Evolutionary conservation across 2,797 vertebrate species (phyloP).

Genomic region (Lutjanus campechanus): DNA sequence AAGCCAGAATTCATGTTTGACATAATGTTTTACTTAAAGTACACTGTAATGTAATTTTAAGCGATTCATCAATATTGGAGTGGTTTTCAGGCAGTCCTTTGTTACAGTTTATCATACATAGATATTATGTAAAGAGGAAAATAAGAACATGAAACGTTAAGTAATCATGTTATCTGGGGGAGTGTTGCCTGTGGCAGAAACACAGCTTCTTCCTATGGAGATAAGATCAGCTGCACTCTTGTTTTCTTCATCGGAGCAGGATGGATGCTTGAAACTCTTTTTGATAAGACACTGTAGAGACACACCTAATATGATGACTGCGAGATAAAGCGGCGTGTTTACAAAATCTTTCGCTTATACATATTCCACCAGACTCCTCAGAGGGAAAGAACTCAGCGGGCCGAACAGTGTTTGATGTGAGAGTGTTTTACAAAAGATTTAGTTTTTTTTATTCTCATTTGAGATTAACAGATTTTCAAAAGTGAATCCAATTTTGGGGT

Average conservation of each 20-base stretch:
- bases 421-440: neutral
- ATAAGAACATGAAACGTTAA: slow-evolving; percentile 43
- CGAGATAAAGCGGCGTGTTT: slow-evolving; percentile 61
- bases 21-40: neutral
- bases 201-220: slow-evolving; percentile 43
- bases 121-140: slow-evolving; percentile 44
- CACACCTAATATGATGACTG: slow-evolving; percentile 61
- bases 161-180: slow-evolving; percentile 58
- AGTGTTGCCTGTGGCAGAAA: slow-evolving; percentile 61
- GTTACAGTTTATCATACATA: slow-evolving; percentile 26
- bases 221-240: slow-evolving; percentile 71
- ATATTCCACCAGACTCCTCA: slow-evolving; percentile 8
- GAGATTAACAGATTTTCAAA: slow-evolving; percentile 30
- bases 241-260: slow-evolving; percentile 40
- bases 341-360: slow-evolving; percentile 28
- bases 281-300: slow-evolving; percentile 69
- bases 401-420: neutral
- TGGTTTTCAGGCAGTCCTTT: neutral
- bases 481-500: slow-evolving; percentile 19
- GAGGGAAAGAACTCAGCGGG: neutral
- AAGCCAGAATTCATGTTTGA: neutral
- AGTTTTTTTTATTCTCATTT: neutral
- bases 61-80: neutral
- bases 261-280: slow-evolving; percentile 52
- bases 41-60: neutral